A percentile compares a stretch with the other conserved stretches of the same genome.
These are phyloP conservation scores for Zonitis immaculata DNA, from an alignment of 2,888 invertebrate genomes.

Conservation along the genomic window DNA sequence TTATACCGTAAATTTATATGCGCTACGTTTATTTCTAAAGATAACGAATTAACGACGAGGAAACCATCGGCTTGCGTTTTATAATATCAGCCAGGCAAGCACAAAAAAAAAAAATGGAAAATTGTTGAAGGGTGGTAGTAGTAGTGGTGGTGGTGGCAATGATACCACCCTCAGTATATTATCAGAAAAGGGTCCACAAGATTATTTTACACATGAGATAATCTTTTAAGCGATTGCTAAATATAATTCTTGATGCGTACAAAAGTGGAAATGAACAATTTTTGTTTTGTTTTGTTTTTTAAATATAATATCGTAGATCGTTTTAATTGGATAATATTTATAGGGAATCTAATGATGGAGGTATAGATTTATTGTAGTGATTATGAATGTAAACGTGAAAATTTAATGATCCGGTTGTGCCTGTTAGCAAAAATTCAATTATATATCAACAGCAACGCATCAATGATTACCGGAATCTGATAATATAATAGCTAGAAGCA, in stretches of 20 bases:
- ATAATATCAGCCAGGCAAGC: neutral
- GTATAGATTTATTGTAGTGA: neutral
- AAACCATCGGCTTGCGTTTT: constrained; percentile 1
- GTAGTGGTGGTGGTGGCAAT: neutral
- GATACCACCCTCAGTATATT: neutral
- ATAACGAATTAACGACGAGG: constrained; percentile 20
- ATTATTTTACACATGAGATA: constrained; percentile 1
- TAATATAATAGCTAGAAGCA: too few species aligned
- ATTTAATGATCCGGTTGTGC: constrained; percentile 30
- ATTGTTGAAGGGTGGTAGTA: neutral
- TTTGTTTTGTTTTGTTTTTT: constrained; percentile 11
- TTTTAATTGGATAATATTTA: constrained; percentile 38
- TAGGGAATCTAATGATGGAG: constrained; percentile 32
- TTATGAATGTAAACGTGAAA: constrained; percentile 30
- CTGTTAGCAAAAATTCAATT: neutral
- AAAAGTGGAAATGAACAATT: constrained; percentile 14
- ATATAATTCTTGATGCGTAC: constrained; percentile 7
- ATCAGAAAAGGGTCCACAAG: neutral
- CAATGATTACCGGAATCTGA: neutral
- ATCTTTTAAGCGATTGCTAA: neutral
- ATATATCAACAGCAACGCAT: too few species aligned
- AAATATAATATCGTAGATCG: constrained; percentile 23
- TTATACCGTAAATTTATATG: constrained; percentile 27
- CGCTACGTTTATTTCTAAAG: constrained; percentile 21
- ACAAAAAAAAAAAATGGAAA: neutral